These are phyloP conservation scores for Syngnathoides biaculeatus DNA, from an alignment of 2,113 vertebrate species.

Conservation along the genomic window DNA sequence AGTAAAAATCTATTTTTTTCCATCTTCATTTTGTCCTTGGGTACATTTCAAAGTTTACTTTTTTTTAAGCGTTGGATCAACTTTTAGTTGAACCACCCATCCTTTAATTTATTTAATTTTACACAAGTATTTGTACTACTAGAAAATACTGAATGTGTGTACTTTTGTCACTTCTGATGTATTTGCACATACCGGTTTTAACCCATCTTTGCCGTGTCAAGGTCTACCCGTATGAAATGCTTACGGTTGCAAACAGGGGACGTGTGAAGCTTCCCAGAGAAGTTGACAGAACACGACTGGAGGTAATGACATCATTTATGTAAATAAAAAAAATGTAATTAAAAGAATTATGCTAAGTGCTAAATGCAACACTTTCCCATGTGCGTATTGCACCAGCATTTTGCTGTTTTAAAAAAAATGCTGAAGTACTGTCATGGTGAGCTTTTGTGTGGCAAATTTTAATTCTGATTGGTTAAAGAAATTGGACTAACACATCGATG, in stretches of 20 bases:
- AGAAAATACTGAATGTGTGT: neutral
- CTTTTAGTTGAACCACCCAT: neutral
- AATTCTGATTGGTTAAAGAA: no score
- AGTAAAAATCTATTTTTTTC: no score
- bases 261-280: slow-evolving; percentile 90
- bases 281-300: slow-evolving; percentile 91
- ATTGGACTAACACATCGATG: no score
- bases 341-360: no score
- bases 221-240: slow-evolving; percentile 95
- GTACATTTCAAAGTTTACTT: neutral
- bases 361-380: no score
- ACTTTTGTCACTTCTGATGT: neutral
- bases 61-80: neutral
- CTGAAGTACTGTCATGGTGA: no score
- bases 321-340: neutral
- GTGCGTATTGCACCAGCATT: no score
- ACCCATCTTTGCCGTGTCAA: slow-evolving; percentile 67
- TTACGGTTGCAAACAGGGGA: slow-evolving; percentile 87
- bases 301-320: slow-evolving; percentile 71
- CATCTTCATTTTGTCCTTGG: no score
- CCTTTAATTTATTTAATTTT: no score
- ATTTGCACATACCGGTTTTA: slow-evolving; percentile 7
- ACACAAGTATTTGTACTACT: neutral
- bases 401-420: no score
- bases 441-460: no score